Evolutionary conservation across 1,140 invertebrate species (phyloP).

Genomic region (Vanessa tameamea): DNA sequence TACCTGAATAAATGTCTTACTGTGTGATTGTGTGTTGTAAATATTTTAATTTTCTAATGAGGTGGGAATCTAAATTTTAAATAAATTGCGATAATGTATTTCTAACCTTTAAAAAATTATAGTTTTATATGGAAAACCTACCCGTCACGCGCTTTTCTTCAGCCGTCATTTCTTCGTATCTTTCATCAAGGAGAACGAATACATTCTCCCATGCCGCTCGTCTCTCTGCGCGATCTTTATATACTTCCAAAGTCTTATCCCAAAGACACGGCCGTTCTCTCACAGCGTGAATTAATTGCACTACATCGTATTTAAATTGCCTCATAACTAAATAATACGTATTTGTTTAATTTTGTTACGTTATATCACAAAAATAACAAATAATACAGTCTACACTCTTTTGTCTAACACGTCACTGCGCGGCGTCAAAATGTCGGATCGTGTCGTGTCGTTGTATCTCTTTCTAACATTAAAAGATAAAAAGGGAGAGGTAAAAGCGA

Average conservation of each 20-base stretch:
- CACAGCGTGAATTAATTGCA: conserved; percentile 56
- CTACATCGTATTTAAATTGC: conserved; percentile 69
- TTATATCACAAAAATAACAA: neutral
- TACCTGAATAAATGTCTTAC: too few species aligned
- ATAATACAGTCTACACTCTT: conserved; percentile 39
- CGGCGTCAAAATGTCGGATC: conserved; percentile 58
- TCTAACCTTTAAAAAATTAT: too few species aligned
- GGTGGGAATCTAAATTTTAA: too few species aligned
- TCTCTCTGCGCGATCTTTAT: conserved; percentile 68
- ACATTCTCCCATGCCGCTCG: conserved; percentile 68
- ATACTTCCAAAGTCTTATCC: conserved; percentile 66
- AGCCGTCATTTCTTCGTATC: conserved; percentile 58
- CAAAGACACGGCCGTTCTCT: conserved; percentile 64
- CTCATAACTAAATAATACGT: conserved; percentile 43
- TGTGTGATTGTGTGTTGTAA: too few species aligned
- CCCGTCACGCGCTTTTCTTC: conserved; percentile 48
- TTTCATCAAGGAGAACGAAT: conserved; percentile 56
- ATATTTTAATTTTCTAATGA: too few species aligned
- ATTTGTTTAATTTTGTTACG: conserved; percentile 32
- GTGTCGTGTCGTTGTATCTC: conserved; percentile 49
- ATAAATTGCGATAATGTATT: too few species aligned
- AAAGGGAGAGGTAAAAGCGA: conserved; percentile 38
- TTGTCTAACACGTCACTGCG: conserved; percentile 53
- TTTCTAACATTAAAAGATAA: conserved; percentile 34
- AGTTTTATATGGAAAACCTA: conserved; percentile 12